Evolutionary conservation across 2,113 vertebrate species (phyloP).

Genomic region (Charadrius vociferus): DNA sequence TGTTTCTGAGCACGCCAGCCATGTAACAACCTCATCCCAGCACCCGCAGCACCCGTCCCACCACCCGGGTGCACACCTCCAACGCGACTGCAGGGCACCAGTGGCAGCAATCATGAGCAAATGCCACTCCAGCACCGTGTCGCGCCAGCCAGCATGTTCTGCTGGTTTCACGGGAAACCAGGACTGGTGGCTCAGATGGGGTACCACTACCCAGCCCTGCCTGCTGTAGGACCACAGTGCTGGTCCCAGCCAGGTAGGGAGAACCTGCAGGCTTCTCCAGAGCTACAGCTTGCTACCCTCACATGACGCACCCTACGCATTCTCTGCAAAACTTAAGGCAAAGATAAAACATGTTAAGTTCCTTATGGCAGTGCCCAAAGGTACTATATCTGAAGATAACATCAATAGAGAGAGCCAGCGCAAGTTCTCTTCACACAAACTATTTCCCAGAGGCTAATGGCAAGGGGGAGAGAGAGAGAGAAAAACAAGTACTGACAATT

Average conservation of each 20-base stretch:
- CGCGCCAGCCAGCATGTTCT: neutral
- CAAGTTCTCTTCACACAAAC: neutral
- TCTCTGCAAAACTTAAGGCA: neutral
- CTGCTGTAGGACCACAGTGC: fast-evolving
- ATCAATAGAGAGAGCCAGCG: neutral
- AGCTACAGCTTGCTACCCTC: neutral
- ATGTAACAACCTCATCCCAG: fast-evolving
- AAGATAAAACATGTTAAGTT: neutral
- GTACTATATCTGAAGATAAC: conserved; percentile 21
- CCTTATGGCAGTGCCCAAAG: conserved; percentile 4
- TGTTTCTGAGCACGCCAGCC: neutral
- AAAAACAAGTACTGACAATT: conserved; percentile 56
- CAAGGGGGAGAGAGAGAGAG: neutral
- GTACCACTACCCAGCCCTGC: neutral
- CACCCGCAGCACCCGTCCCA: neutral
- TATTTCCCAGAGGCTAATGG: conserved; percentile 64
- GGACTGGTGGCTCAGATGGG: neutral
- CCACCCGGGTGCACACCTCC: too few relatives aligned
- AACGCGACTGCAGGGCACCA: neutral
- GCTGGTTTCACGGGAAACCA: neutral
- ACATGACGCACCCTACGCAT: neutral
- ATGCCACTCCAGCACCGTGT: neutral
- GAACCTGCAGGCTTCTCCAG: neutral
- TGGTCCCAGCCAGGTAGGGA: neutral
- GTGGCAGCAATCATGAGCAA: fast-evolving